phyloP scores from a whole-genome alignment of 2,113 vertebrate species.

The Dinomys branickii region DNA sequence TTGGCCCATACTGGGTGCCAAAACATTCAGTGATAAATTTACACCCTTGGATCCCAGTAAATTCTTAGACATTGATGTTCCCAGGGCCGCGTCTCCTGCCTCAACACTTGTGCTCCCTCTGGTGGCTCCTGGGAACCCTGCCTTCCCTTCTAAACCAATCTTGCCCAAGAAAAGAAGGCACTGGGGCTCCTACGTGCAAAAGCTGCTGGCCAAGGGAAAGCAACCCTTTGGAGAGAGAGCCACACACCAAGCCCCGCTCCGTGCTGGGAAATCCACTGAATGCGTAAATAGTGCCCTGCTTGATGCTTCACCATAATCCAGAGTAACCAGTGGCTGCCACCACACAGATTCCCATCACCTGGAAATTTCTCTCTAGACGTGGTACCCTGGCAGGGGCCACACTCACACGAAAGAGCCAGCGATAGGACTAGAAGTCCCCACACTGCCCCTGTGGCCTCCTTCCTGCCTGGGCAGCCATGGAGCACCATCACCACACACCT shows the following conservation, averaged over 20 bases:
- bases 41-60: neutral
- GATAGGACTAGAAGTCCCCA: neutral
- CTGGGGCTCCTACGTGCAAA: neutral
- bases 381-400: too few relatives aligned
- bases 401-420: neutral
- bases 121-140: neutral
- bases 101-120: too few relatives aligned
- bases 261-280: neutral
- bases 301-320: neutral
- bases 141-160: neutral
- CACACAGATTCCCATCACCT: neutral
- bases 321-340: neutral
- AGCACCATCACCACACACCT: neutral
- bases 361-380: neutral
- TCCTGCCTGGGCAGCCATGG: neutral
- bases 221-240: neutral
- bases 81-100: neutral
- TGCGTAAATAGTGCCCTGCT: neutral
- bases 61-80: neutral
- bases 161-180: neutral
- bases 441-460: too few relatives aligned
- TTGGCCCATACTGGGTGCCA: neutral
- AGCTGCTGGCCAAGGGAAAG: neutral
- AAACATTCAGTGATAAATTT: neutral
- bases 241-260: neutral